Evolutionary conservation across 2,888 invertebrate genomes (phyloP).

Genomic region (Lochmaea capreae): DNA sequence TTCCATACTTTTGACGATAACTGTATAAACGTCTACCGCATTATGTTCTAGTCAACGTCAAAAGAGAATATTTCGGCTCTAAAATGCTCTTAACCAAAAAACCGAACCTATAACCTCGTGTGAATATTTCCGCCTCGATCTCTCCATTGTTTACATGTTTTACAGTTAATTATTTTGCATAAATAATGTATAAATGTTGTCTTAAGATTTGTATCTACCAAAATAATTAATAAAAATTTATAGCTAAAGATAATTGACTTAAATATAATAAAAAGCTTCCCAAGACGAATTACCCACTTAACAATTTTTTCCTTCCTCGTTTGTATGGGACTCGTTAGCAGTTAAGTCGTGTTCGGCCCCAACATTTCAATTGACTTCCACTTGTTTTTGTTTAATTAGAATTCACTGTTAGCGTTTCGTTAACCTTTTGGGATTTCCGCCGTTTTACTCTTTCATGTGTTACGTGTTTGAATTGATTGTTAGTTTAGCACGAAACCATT

Average conservation of each 20-base stretch:
- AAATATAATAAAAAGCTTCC: background rate
- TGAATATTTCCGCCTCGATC: background rate
- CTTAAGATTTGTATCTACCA: no score
- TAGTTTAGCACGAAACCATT: background rate
- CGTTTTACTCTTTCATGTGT: conserved; percentile 15
- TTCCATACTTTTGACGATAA: no score
- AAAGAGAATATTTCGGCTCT: no score
- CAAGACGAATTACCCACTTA: background rate
- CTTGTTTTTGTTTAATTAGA: conserved; percentile 34
- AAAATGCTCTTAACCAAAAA: no score
- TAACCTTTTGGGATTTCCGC: conserved; percentile 39
- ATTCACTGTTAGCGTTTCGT: conserved; percentile 37
- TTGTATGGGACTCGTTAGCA: background rate
- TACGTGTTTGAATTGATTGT: conserved; percentile 9
- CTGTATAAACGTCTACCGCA: no score
- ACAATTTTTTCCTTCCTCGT: background rate
- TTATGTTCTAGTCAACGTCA: no score
- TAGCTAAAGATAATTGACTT: background rate
- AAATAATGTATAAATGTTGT: background rate
- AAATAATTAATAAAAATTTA: no score
- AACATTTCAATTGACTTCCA: conserved; percentile 22
- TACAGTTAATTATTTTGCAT: background rate
- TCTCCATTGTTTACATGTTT: conserved; percentile 6
- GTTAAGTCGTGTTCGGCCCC: conserved; percentile 1
- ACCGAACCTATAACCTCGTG: conserved; percentile 13